Conservation (phyloP, 2,113 vertebrate species). For the Rhizomys pruinosus region DNA sequence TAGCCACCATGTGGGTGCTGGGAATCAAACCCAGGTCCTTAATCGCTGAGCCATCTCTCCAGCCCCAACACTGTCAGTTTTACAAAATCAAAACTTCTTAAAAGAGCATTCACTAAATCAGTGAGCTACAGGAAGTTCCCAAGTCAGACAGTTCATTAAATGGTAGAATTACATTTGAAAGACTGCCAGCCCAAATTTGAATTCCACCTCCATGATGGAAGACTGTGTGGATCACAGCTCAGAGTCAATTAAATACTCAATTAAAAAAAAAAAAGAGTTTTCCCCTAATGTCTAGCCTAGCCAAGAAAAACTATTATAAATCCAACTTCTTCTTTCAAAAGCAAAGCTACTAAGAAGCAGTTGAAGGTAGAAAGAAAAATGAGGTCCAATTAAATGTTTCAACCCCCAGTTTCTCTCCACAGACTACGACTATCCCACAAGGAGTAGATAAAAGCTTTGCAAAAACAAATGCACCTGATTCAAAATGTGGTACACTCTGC, state of each 20-base stretch:
- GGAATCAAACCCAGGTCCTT: too few relatives aligned
- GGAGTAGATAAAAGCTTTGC: not conserved
- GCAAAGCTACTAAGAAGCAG: not conserved
- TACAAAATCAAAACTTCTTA: not conserved
- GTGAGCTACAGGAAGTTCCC: not conserved
- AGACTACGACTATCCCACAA: not conserved
- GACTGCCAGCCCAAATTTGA: not conserved
- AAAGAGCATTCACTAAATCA: not conserved
- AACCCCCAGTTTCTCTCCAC: not conserved
- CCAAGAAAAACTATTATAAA: not conserved
- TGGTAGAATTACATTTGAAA: not conserved
- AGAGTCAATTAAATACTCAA: not conserved
- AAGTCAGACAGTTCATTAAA: not conserved
- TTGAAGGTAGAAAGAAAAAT: not conserved
- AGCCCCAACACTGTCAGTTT: too few relatives aligned
- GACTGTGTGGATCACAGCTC: not conserved
- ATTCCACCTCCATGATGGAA: not conserved
- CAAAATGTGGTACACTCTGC: fast-evolving
- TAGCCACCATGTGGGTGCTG: too few relatives aligned
- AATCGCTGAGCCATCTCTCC: too few relatives aligned
- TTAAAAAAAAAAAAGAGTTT: not conserved
- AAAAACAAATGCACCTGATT: not conserved
- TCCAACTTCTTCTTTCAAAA: not conserved
- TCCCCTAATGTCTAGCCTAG: not conserved
- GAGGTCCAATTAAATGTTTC: not conserved